Evolutionary conservation across 2,113 vertebrate genomes (phyloP).

Genomic region (Saccopteryx bilineata): DNA sequence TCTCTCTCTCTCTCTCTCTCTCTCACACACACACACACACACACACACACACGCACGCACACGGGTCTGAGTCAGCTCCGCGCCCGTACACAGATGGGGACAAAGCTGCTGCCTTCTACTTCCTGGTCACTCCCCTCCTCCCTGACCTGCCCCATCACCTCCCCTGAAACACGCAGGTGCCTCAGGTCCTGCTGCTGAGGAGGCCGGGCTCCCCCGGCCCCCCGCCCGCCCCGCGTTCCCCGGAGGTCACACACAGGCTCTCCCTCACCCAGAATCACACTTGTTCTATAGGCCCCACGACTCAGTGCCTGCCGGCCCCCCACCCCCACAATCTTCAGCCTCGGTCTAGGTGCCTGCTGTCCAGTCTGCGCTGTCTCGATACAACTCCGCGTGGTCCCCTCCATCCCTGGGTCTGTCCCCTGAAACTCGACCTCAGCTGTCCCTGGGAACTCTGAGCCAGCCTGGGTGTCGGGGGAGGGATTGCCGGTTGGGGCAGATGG

Average conservation of each 20-base stretch:
- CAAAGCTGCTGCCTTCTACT: neutral
- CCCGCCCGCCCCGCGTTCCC: neutral
- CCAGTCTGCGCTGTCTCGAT: neutral
- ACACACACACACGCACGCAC: neutral
- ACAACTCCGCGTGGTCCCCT: neutral
- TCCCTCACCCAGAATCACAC: neutral
- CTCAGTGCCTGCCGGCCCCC: fast-evolving
- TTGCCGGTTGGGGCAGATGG: neutral
- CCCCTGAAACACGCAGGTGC: neutral
- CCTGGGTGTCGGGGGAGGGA: no score
- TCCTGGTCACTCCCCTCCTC: neutral
- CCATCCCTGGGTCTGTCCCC: neutral
- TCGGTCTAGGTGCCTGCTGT: neutral
- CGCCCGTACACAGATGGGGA: fast-evolving
- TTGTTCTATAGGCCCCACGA: neutral
- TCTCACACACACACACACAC: no score
- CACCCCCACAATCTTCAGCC: neutral
- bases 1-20: no score
- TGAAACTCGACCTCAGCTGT: neutral
- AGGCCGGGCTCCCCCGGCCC: neutral
- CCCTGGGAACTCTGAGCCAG: neutral
- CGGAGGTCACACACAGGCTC: neutral
- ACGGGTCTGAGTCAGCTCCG: neutral
- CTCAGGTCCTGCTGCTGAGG: neutral
- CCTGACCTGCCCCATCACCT: neutral